Evolutionary conservation across 2,797 vertebrate species (phyloP).

Genomic region (Monodelphis domestica): DNA sequence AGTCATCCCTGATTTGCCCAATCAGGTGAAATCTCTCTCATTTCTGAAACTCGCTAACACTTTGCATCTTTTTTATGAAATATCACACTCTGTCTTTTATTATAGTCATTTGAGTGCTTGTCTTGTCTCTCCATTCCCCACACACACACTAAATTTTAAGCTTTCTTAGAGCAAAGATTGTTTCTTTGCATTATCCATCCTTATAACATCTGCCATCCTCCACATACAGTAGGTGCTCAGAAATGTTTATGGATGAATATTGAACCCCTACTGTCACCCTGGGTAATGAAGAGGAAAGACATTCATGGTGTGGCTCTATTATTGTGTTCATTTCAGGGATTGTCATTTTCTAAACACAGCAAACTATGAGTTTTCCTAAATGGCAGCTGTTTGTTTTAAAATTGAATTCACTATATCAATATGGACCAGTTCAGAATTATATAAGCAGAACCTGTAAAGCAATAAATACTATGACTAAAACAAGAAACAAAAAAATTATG

Average conservation of each 20-base stretch:
- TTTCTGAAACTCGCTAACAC: not conserved
- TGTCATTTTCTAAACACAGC: slow-evolving; percentile 16
- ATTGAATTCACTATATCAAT: not conserved
- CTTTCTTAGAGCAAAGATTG: slow-evolving; percentile 30
- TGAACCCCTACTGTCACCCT: not conserved
- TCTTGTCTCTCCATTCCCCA: not conserved
- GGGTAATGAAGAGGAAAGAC: not conserved
- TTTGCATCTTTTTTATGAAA: not conserved
- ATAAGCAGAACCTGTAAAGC: not conserved
- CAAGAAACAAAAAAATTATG: not conserved
- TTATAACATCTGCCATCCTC: not conserved
- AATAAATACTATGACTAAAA: not conserved
- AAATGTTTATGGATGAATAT: not conserved
- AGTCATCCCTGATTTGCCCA: not conserved
- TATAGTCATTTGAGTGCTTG: not conserved
- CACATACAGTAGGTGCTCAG: slow-evolving; percentile 7
- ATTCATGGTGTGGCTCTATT: not conserved
- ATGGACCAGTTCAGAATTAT: not conserved
- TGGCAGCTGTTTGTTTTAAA: slow-evolving; percentile 34
- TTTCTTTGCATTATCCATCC: slow-evolving; percentile 35
- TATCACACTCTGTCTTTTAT: not conserved
- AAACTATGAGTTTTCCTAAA: not conserved
- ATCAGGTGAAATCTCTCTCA: not conserved
- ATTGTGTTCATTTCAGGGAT: not conserved
- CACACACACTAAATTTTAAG: slow-evolving; percentile 4